A percentile compares a stretch with the other conserved stretches of the same genome.
Conservation (phyloP, 2,888 invertebrate species). For the Abrostola triplasia region DNA sequence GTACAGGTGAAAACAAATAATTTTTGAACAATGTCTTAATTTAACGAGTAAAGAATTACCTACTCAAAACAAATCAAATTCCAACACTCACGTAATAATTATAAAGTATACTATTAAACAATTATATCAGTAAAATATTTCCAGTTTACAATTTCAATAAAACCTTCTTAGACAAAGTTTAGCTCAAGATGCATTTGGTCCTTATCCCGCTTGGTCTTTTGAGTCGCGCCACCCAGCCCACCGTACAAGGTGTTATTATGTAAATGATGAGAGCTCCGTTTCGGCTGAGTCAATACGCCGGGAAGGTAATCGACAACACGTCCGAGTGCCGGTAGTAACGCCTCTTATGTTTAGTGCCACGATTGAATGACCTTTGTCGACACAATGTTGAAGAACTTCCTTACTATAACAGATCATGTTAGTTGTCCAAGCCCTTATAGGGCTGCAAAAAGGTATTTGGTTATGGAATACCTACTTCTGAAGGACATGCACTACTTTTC, state of each 20-base stretch:
- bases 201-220: conserved; percentile 37
- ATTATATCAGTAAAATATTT: too few species aligned
- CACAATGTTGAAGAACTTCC: conserved; percentile 22
- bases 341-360: conserved; percentile 57
- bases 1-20: too few species aligned
- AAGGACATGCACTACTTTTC: too few species aligned
- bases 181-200: not conserved
- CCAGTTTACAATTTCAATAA: too few species aligned
- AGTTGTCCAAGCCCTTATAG: not conserved
- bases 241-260: conserved; percentile 86
- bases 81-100: too few species aligned
- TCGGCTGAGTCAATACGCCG: conserved; percentile 85
- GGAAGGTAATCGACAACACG: conserved; percentile 85
- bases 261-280: conserved; percentile 87
- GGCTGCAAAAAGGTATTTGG: not conserved
- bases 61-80: too few species aligned
- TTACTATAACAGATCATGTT: not conserved
- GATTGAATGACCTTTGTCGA: conserved; percentile 70
- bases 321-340: conserved; percentile 67
- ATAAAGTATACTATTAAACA: too few species aligned
- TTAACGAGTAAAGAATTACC: too few species aligned
- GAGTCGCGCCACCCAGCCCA: conserved; percentile 53
- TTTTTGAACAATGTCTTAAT: too few species aligned
- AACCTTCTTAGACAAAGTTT: not conserved
- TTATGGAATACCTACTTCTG: not conserved